A percentile compares a stretch with the other conserved stretches of the same genome.
Evolutionary conservation across 2,113 vertebrate genomes (phyloP).

Genomic region (Ginglymostoma cirratum): DNA sequence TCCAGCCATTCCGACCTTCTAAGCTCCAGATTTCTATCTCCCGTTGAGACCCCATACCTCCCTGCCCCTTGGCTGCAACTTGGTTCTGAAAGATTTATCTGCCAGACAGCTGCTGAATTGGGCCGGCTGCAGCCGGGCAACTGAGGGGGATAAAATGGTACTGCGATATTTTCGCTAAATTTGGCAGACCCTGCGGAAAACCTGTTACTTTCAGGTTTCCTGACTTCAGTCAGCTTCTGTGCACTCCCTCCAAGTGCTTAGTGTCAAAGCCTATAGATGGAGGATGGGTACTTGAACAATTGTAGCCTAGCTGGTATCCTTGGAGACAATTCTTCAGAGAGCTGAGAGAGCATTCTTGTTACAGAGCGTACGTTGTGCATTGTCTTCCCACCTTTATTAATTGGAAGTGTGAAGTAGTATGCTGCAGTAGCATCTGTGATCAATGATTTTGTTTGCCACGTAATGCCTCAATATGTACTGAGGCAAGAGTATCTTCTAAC

Average conservation of each 20-base stretch:
- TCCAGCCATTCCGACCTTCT: too few relatives aligned
- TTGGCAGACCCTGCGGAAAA: not conserved
- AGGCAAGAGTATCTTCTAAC: not conserved
- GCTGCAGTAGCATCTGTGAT: not conserved
- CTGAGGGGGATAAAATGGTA: not conserved
- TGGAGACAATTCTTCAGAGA: not conserved
- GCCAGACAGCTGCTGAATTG: not conserved
- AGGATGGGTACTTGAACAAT: not conserved
- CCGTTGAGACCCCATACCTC: too few relatives aligned
- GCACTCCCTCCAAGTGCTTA: not conserved
- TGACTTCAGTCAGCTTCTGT: not conserved
- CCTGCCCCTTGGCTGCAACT: too few relatives aligned
- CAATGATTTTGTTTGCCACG: not conserved
- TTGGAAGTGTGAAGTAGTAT: not conserved
- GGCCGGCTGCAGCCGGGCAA: not conserved
- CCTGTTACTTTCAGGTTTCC: not conserved
- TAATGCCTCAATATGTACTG: not conserved
- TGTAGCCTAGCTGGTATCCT: not conserved
- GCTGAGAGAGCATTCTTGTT: not conserved
- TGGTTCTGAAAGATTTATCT: too few relatives aligned
- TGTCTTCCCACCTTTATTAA: not conserved
- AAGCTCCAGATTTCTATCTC: too few relatives aligned
- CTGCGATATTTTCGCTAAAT: not conserved
- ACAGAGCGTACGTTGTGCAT: not conserved
- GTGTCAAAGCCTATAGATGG: not conserved